Evolutionary conservation across 2,113 vertebrate species (phyloP), one percentile per base, ranked within the genome.

Genomic region (Eretmochelys imbricata): DNA sequence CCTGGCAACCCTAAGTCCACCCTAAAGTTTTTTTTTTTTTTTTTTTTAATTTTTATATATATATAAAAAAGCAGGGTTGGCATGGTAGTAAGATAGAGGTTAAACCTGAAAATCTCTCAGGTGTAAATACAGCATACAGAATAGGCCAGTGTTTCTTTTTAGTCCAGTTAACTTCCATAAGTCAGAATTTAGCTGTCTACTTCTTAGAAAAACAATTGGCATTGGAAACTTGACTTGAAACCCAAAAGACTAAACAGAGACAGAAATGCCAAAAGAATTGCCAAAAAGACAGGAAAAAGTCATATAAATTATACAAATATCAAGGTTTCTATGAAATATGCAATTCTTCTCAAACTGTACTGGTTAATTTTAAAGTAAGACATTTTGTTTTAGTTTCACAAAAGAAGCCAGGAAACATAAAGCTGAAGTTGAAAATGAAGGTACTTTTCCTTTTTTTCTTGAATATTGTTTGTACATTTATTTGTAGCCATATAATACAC

Each of bases 301-400:
- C 87, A 75, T 72, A 81, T 93, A 84, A 89, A 86, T 84, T 48
- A n/a, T n/a, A 19, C 11, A n/a, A 29, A 9, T 87, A 76, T 48
- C 38, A 55, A 8, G 13, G n/a, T 76, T 88, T 48, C 8, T 38
- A 2, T 57, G 0, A 10, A 80, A 54, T 24, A 42, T 95, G n/a
- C 75, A 93, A 84, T 51, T 85, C 59, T 80, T 84, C 84, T n/a
- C 51, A 86, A 91, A 85, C 59, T 50, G 25, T 16, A 46, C 7
- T 48, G 54, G 54, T 55, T 8, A 75, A 75, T 54, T 92, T 95
- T 22, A 84, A 3, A 85, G 85, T 82, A 4, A 55, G 48, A 80
- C 92, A 94, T 83, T 96, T 92, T 46, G 0, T 78, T 78, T 85
- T 94, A 69, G 88, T 95, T 95, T 95, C 91, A 88, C 49, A 85